Conservation (phyloP, 2,888 invertebrate species). For the Hermaeophaga mercurialis region DNA sequence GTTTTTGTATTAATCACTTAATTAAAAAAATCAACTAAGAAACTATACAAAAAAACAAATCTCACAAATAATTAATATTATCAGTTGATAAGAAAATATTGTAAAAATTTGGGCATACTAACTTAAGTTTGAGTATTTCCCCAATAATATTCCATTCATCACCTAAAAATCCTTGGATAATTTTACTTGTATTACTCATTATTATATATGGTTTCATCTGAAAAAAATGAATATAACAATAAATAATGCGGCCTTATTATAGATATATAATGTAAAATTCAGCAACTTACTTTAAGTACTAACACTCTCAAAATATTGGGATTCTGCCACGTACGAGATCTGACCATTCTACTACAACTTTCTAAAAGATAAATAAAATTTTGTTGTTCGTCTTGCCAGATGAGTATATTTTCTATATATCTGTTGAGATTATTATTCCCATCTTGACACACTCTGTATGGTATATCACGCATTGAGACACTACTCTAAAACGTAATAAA, state of each 20-base stretch:
- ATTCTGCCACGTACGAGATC: background rate
- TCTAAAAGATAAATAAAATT: background rate
- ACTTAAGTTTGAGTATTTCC: constrained; percentile 54
- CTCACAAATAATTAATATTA: no score
- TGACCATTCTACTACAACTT: background rate
- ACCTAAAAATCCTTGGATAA: constrained; percentile 45
- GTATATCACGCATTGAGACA: no score
- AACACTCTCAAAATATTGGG: background rate
- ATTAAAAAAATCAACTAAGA: no score
- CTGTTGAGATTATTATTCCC: background rate
- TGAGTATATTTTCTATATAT: background rate
- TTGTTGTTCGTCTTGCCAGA: background rate
- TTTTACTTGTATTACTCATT: background rate
- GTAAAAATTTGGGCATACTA: no score
- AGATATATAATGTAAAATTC: no score
- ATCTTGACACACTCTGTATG: no score
- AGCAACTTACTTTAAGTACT: background rate
- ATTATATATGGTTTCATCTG: constrained; percentile 47
- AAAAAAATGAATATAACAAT: background rate
- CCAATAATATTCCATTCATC: constrained; percentile 55
- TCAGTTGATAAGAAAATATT: no score
- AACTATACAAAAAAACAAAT: background rate
- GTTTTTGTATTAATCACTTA: no score
- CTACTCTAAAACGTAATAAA: no score
- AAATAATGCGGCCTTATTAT: no score